Conservation (phyloP, 2,113 vertebrate genomes). For the Porphyrio hochstetteri region DNA sequence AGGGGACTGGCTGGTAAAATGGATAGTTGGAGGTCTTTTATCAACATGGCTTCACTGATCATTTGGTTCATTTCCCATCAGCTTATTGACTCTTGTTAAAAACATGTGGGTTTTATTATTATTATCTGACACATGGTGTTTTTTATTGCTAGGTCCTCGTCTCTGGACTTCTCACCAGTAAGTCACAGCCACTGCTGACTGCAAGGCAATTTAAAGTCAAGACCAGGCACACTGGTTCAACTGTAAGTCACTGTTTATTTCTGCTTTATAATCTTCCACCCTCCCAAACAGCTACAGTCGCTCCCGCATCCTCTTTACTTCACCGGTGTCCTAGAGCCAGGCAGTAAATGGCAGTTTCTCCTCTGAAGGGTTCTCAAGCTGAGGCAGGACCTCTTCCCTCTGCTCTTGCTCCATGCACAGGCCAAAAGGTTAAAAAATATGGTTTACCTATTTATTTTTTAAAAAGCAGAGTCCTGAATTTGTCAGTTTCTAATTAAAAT, state of each 20-base stretch:
- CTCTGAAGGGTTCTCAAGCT: not conserved
- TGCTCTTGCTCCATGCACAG: not conserved
- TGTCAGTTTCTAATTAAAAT: not conserved
- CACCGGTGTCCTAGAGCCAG: not conserved
- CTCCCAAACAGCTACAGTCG: not conserved
- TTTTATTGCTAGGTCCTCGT: not conserved
- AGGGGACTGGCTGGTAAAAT: not conserved
- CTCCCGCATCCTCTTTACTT: not conserved
- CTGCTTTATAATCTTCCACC: not conserved
- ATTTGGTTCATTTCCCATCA: not conserved
- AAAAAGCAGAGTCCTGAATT: not conserved
- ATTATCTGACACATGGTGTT: not conserved
- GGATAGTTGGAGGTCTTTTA: not conserved
- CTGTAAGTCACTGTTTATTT: conserved; percentile 26
- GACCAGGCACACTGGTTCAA: not conserved
- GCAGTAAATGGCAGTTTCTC: not conserved
- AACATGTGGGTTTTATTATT: not conserved
- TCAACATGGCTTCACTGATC: not conserved
- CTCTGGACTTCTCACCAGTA: not conserved
- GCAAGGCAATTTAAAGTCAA: not conserved
- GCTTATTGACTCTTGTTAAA: not conserved
- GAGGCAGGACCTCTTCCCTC: not conserved
- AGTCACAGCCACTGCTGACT: not conserved
- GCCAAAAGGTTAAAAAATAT: not conserved
- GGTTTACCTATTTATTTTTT: not conserved